phyloP scores from a whole-genome alignment of 2,797 vertebrate species.

The Clarias laeviceps region DNA sequence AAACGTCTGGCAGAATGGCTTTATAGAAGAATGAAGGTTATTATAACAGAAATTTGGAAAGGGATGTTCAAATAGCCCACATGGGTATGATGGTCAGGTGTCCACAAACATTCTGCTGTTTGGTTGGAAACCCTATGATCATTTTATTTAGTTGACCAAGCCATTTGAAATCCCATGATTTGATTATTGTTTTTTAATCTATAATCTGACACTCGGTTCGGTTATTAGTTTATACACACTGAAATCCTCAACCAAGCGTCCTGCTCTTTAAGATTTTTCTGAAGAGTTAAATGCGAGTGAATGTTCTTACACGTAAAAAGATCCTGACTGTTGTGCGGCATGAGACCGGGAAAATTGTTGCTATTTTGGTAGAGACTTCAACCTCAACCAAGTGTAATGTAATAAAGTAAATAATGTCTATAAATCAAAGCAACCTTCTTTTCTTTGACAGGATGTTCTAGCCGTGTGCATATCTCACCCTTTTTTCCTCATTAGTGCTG shows the following conservation, averaged over 20 bases:
- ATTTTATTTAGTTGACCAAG: not conserved
- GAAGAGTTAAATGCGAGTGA: not conserved
- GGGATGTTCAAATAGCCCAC: not conserved
- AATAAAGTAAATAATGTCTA: not conserved
- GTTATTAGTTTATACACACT: not conserved
- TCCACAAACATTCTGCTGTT: not conserved
- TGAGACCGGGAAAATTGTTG: not conserved
- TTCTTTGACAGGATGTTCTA: slow-evolving; percentile 24
- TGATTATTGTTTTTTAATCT: not conserved
- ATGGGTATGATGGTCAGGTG: not conserved
- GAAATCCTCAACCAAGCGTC: not conserved
- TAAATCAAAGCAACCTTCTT: not conserved
- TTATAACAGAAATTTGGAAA: not conserved
- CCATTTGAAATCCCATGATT: not conserved
- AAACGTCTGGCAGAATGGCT: not conserved
- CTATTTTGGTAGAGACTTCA: not conserved
- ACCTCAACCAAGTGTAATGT: not conserved
- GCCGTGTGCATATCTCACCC: slow-evolving; percentile 18
- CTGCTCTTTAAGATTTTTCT: not conserved
- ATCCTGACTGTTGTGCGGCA: not conserved
- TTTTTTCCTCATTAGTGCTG: slow-evolving; percentile 48
- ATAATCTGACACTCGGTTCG: not conserved
- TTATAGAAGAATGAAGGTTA: not conserved
- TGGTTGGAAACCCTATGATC: not conserved
- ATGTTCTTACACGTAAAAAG: not conserved